Percentiles rank a stretch among this genome's conserved stretches.
phyloP scores from a whole-genome alignment of 1,140 invertebrate species.

The Bathynomus jamesi region DNA sequence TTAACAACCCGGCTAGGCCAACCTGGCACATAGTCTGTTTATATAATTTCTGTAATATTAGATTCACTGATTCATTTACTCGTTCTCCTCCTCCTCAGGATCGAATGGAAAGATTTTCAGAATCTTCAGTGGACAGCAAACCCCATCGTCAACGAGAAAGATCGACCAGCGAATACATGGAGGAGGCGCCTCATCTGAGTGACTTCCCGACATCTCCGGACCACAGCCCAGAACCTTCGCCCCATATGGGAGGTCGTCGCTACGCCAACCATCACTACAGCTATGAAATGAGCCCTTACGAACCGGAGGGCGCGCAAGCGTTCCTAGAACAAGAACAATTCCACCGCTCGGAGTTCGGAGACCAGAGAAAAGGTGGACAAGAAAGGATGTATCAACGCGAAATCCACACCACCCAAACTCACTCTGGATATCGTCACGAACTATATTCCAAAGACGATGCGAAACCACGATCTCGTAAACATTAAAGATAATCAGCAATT shows the following conservation, averaged over 20 bases:
- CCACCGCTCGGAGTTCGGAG: background rate
- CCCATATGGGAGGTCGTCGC: background rate
- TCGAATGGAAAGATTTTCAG: slow-evolving; percentile 28
- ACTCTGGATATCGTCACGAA: background rate
- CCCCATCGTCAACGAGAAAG: slow-evolving; percentile 17
- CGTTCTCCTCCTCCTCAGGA: slow-evolving; percentile 18
- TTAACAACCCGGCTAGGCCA: background rate
- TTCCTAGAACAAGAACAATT: background rate
- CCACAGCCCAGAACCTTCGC: slow-evolving; percentile 6
- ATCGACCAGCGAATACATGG: slow-evolving; percentile 24
- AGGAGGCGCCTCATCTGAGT: slow-evolving; percentile 29
- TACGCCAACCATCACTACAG: background rate
- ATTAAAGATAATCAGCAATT: too few relatives aligned
- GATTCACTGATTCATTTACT: background rate
- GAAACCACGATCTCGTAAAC: too few relatives aligned
- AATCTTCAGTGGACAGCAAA: slow-evolving; percentile 22
- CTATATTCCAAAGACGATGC: background rate
- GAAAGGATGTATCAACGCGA: background rate
- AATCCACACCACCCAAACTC: background rate
- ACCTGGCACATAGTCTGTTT: background rate
- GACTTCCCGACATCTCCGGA: slow-evolving; percentile 29
- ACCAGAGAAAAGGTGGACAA: background rate
- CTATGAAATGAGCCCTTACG: background rate
- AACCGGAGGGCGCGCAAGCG: background rate
- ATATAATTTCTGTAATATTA: background rate